A percentile compares a stretch with the other conserved stretches of the same genome.
Conservation (phyloP, 2,888 invertebrate genomes). For the Eurytoma adleriae region DNA sequence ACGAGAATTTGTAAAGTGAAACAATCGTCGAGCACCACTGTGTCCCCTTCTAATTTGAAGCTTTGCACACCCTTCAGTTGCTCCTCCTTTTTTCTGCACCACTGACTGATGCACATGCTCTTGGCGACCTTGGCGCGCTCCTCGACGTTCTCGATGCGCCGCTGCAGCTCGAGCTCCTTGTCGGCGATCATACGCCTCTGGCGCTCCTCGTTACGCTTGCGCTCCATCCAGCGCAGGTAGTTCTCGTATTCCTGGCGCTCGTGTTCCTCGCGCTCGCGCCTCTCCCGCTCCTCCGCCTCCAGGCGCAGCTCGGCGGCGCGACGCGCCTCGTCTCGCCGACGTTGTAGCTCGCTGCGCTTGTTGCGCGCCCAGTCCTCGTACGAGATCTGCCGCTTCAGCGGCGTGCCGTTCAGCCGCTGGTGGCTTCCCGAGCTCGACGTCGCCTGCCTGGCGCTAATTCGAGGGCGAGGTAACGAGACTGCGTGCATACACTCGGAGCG, state of each 20-base stretch:
- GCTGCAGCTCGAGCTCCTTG: conserved; percentile 76
- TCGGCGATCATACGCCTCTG: conserved; percentile 74
- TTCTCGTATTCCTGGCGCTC: conserved; percentile 74
- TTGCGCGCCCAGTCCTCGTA: conserved; percentile 79
- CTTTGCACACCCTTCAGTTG: conserved; percentile 77
- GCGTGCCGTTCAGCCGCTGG: conserved; percentile 55
- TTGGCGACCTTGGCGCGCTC: conserved; percentile 67
- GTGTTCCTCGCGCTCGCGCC: conserved; percentile 70
- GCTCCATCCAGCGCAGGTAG: conserved; percentile 74
- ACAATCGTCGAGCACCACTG: too few species aligned
- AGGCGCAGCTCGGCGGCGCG: conserved; percentile 63
- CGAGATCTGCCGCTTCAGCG: conserved; percentile 68
- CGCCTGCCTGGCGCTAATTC: too few species aligned
- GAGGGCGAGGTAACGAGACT: too few species aligned
- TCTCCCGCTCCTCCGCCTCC: conserved; percentile 63
- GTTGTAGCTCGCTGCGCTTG: conserved; percentile 73
- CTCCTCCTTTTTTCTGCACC: conserved; percentile 80
- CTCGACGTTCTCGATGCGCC: conserved; percentile 70
- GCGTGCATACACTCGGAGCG: too few species aligned
- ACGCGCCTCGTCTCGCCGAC: conserved; percentile 70
- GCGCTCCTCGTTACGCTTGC: conserved; percentile 75
- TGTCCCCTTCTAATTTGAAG: neutral
- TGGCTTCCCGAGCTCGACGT: neutral
- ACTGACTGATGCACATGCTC: conserved; percentile 72
- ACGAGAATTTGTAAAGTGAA: neutral